Evolutionary conservation across 2,888 invertebrate species (phyloP), one percentile per base, ranked within the genome.

Genomic region (Apodemia mormo): DNA sequence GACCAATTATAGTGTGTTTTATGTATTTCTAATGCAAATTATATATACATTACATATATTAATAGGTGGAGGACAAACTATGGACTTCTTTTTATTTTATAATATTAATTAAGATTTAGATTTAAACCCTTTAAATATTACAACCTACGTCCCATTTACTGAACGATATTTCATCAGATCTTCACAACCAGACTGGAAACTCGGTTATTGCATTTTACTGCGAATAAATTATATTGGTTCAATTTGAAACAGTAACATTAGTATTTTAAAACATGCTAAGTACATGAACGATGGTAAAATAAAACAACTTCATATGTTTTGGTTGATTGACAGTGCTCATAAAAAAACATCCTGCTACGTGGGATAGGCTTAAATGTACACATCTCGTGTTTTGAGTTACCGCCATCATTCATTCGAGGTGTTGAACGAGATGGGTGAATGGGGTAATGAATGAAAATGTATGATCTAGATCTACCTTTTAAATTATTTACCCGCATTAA

Each of bases 281-380:
- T 58, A 58, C 29, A 56, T 29, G 22, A 30, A 58, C 56, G 56
- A 29, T 29, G 58, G 58, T 58, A 58, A 29, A 58, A 58, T 73
- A 74, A 71, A 71, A 73, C 73, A 73, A 68, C 49, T 30, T 61
- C 67, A 67, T 49, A 69, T 74, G 74, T 74, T 74, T 71, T 71
- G 74, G 70, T 73, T 74, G 70, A 33, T 56, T 65, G 40, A 30
- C 65, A 69, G 71, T 67, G 49, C 69, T 69, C 73, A 74, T 71
- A 74, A 73, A 73, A 74, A 74, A 74, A 58, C 73, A 73, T 73
- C 66, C 58, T 58, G 65, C 49, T 64, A 64, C 66, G 45, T 74
- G 70, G 64, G 66, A 71, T 65, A 33, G 68, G 5, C 12, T 43
- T 29, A n/a, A 49, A 49, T 49, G 49, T 68, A 56, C 52, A 70